These are phyloP conservation scores for Myoxocephalus aenaeus DNA, from an alignment of 2,797 vertebrate species.

Conservation along the genomic window DNA sequence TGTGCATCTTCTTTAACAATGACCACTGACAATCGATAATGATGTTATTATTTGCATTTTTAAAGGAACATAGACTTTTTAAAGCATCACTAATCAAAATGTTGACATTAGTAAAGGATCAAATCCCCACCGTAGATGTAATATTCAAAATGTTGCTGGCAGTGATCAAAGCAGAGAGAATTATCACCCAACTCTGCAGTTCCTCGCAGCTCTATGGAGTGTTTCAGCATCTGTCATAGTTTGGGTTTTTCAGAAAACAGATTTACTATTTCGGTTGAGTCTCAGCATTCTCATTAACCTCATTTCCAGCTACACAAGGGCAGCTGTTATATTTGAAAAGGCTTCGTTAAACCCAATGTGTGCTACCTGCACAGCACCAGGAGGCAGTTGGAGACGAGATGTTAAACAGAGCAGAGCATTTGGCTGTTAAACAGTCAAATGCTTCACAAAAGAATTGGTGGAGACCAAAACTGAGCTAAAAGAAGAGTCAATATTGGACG, in stretches of 20 bases:
- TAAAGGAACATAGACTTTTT: background rate
- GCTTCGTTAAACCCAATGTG: conserved; percentile 3
- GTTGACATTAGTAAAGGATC: conserved; percentile 13
- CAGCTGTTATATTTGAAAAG: conserved; percentile 29
- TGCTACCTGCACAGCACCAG: background rate
- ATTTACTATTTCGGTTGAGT: conserved; percentile 16
- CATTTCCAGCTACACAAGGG: conserved; percentile 16
- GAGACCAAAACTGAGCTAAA: conserved; percentile 25
- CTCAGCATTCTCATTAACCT: conserved; percentile 16
- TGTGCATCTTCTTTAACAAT: conserved; percentile 30
- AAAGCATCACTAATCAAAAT: conserved; percentile 2
- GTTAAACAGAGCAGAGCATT: background rate
- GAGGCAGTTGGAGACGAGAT: background rate
- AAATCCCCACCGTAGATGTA: background rate
- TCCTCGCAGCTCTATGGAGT: conserved; percentile 14
- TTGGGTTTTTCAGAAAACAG: conserved; percentile 9
- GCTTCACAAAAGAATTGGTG: conserved; percentile 15
- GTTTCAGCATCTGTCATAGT: background rate
- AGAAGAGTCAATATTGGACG: conserved; percentile 5
- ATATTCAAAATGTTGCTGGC: conserved; percentile 14
- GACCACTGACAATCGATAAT: conserved; percentile 8
- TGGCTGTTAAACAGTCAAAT: conserved; percentile 1
- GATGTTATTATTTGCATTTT: background rate
- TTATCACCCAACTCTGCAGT: conserved; percentile 10
- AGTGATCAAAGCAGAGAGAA: conserved; percentile 12